A percentile compares a stretch with the other conserved stretches of the same genome.
These are phyloP conservation scores for Pipistrellus nathusii DNA, from an alignment of 2,797 vertebrate species.

Conservation along the genomic window DNA sequence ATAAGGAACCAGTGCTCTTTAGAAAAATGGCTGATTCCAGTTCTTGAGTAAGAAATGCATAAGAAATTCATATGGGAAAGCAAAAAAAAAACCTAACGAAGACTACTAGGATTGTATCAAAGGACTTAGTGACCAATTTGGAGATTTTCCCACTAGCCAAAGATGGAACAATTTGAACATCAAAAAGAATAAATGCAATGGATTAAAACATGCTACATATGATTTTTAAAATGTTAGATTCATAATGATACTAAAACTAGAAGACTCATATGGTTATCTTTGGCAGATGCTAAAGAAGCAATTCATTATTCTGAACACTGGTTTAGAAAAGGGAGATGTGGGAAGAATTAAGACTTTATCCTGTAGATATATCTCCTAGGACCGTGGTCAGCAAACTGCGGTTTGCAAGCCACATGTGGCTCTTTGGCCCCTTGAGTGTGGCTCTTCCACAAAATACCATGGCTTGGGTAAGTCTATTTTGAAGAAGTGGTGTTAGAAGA, in stretches of 20 bases:
- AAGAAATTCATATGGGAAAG: background rate
- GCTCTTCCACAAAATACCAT: too few relatives aligned
- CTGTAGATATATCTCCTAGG: too few relatives aligned
- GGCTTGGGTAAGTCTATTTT: too few relatives aligned
- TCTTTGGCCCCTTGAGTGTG: too few relatives aligned
- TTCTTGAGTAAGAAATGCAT: slow-evolving; percentile 16
- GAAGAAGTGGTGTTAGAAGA: too few relatives aligned
- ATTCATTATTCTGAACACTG: slow-evolving; percentile 43
- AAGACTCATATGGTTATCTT: background rate
- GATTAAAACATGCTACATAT: slow-evolving; percentile 10
- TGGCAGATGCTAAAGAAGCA: slow-evolving; percentile 2
- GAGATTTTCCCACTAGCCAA: slow-evolving; percentile 26
- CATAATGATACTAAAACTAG: slow-evolving; percentile 35
- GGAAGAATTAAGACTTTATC: background rate
- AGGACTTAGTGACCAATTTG: slow-evolving; percentile 11
- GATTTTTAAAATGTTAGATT: background rate
- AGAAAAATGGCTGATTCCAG: slow-evolving; percentile 3
- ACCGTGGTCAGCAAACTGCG: too few relatives aligned
- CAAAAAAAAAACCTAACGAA: slow-evolving; percentile 40
- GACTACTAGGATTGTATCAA: slow-evolving; percentile 9
- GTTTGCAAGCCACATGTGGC: too few relatives aligned
- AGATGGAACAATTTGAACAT: slow-evolving; percentile 1
- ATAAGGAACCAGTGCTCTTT: background rate
- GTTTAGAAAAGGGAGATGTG: slow-evolving; percentile 3
- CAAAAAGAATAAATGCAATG: slow-evolving; percentile 39